Conservation (phyloP, 2,888 invertebrate genomes). For the Lacanobia oleracea region DNA sequence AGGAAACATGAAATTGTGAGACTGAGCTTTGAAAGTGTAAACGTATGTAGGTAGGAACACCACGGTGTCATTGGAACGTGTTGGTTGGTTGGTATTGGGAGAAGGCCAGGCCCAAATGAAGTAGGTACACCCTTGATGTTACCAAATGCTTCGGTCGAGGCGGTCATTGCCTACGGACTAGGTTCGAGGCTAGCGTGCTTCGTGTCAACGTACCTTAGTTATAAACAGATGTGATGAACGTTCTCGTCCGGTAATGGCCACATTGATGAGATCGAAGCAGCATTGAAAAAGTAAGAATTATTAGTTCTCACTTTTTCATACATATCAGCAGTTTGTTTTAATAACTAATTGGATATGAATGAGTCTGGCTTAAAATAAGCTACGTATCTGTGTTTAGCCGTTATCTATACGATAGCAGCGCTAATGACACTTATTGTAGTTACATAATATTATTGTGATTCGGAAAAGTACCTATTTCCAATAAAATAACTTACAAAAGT, state of each 20-base stretch:
- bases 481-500: constrained; percentile 61
- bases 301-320: constrained; percentile 10
- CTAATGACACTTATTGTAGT: constrained; percentile 61
- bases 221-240: constrained; percentile 33
- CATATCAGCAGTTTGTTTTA: constrained; percentile 65
- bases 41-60: constrained; percentile 57
- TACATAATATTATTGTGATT: constrained; percentile 62
- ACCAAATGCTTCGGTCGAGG: constrained; percentile 25
- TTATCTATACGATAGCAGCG: constrained; percentile 59
- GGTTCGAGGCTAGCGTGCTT: not conserved
- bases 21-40: constrained; percentile 66
- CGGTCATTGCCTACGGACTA: constrained; percentile 18
- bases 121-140: constrained; percentile 32
- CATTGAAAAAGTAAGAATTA: not conserved
- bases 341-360: constrained; percentile 69
- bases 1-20: constrained; percentile 59
- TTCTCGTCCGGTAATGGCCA: not conserved
- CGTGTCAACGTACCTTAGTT: constrained; percentile 7
- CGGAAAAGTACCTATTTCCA: constrained; percentile 60
- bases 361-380: constrained; percentile 66
- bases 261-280: constrained; percentile 18
- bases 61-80: constrained; percentile 29
- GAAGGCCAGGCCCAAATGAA: constrained; percentile 37
- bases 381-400: constrained; percentile 56
- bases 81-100: constrained; percentile 9